These are phyloP conservation scores for Prietella phreatophila DNA, from an alignment of 2,113 vertebrate genomes.

Conservation along the genomic window DNA sequence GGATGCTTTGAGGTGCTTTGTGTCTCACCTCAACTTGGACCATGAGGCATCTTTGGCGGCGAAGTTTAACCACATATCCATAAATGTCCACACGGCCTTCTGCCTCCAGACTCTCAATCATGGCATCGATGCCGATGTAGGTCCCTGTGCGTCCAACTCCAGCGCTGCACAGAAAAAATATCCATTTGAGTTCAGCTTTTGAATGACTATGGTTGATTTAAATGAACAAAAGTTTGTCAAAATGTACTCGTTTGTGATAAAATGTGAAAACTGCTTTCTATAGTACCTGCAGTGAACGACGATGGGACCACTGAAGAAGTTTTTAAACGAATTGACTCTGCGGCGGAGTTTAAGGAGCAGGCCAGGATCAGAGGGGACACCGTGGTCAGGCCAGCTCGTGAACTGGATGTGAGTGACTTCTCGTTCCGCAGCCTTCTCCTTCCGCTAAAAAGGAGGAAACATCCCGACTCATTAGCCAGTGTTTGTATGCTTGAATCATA, in stretches of 20 bases:
- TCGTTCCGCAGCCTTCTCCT: conserved; percentile 80
- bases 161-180: conserved; percentile 69
- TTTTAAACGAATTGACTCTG: conserved; percentile 90
- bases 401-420: conserved; percentile 96
- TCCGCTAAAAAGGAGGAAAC: conserved; percentile 68
- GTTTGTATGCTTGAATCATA: background rate
- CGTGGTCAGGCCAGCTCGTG: conserved; percentile 96
- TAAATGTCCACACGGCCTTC: conserved; percentile 91
- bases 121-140: conserved; percentile 93
- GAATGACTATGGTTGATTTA: background rate
- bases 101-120: conserved; percentile 89
- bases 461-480: background rate
- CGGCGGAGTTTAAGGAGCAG: conserved; percentile 90
- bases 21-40: conserved; percentile 92
- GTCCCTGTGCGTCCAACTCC: conserved; percentile 94
- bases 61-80: conserved; percentile 84
- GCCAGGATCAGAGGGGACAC: conserved; percentile 87
- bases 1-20: background rate
- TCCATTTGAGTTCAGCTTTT: background rate
- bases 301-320: conserved; percentile 92
- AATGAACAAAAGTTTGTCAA: background rate
- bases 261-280: background rate
- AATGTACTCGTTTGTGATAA: background rate
- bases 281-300: conserved; percentile 93
- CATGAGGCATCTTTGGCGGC: conserved; percentile 93